Evolutionary conservation across 2,888 invertebrate genomes (phyloP).

Genomic region (Stenotaenia linearis): DNA sequence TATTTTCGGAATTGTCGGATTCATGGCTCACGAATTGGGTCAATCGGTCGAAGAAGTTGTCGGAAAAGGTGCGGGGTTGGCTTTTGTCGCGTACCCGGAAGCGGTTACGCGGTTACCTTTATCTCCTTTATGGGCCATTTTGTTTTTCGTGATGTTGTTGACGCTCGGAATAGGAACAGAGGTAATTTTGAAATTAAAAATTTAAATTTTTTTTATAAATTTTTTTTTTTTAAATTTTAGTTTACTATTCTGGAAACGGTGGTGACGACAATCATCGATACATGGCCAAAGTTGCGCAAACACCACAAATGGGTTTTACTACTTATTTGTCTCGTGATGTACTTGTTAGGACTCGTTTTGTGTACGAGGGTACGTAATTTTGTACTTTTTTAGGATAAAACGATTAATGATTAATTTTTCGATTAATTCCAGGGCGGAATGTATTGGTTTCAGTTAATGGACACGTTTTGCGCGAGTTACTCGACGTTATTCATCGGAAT

Average conservation of each 20-base stretch:
- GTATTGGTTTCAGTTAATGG: conserved; percentile 65
- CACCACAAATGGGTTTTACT: conserved; percentile 54
- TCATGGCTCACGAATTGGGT: conserved; percentile 48
- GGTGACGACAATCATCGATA: conserved; percentile 52
- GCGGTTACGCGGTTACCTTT: conserved; percentile 41
- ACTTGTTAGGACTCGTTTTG: conserved; percentile 66
- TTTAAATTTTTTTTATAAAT: not conserved
- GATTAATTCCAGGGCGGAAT: conserved; percentile 59
- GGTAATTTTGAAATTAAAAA: not conserved
- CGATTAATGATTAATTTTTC: too few relatives aligned
- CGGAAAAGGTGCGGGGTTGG: conserved; percentile 41
- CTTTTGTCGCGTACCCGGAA: conserved; percentile 43
- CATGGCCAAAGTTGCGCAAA: conserved; percentile 48
- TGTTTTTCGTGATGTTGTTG: conserved; percentile 41
- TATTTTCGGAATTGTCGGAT: conserved; percentile 50
- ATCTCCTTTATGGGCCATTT: conserved; percentile 41
- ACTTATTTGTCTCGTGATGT: conserved; percentile 60
- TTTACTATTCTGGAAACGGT: conserved; percentile 53
- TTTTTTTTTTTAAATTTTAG: conserved; percentile 45
- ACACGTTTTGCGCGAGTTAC: conserved; percentile 73
- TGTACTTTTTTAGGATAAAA: too few relatives aligned
- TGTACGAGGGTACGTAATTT: conserved; percentile 56
- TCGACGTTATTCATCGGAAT: conserved; percentile 65
- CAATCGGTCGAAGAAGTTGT: conserved; percentile 43
- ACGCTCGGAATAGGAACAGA: conserved; percentile 36